A percentile compares a stretch with the other conserved stretches of the same genome.
phyloP scores from a whole-genome alignment of 2,888 invertebrate genomes.

The Aplocera efformata region DNA sequence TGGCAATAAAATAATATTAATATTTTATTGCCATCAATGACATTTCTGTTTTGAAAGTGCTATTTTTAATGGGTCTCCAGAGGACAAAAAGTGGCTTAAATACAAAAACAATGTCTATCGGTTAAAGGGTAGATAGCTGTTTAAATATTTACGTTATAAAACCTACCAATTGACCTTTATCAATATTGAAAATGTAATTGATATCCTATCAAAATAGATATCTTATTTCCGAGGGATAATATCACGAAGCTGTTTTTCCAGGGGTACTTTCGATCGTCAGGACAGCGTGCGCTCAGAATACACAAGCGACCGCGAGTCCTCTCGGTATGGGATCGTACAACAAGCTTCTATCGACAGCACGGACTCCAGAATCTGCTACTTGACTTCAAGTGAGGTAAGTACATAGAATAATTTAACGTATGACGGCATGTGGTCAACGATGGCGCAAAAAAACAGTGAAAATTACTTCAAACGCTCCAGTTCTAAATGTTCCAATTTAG shows the following conservation, averaged over 20 bases:
- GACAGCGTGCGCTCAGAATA: slow-evolving; percentile 94
- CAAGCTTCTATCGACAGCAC: slow-evolving; percentile 97
- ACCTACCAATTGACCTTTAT: slow-evolving; percentile 9
- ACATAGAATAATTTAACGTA: too few relatives aligned
- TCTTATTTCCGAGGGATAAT: slow-evolving; percentile 9
- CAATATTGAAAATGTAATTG: slow-evolving; percentile 16
- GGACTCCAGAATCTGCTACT: slow-evolving; percentile 94
- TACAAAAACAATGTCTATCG: slow-evolving; percentile 21
- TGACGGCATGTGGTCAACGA: too few relatives aligned
- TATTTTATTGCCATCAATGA: too few relatives aligned
- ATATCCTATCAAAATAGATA: slow-evolving; percentile 14
- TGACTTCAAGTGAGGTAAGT: slow-evolving; percentile 97
- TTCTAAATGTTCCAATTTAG: too few relatives aligned
- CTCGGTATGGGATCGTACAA: slow-evolving; percentile 93
- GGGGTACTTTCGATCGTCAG: slow-evolving; percentile 92
- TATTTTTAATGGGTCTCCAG: neutral
- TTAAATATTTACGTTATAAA: slow-evolving; percentile 22
- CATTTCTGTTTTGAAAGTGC: neutral
- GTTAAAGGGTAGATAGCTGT: slow-evolving; percentile 13
- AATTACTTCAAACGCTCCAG: too few relatives aligned
- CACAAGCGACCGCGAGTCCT: slow-evolving; percentile 92
- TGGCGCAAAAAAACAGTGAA: too few relatives aligned
- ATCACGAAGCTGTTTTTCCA: slow-evolving; percentile 59
- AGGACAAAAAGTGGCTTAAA: slow-evolving; percentile 9
- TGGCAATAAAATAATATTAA: too few relatives aligned